A percentile compares a stretch with the other conserved stretches of the same genome.
These are phyloP conservation scores for Holothuria scabra DNA, from an alignment of 53 echinoderm and acorn worm genomes.

Conservation along the genomic window DNA sequence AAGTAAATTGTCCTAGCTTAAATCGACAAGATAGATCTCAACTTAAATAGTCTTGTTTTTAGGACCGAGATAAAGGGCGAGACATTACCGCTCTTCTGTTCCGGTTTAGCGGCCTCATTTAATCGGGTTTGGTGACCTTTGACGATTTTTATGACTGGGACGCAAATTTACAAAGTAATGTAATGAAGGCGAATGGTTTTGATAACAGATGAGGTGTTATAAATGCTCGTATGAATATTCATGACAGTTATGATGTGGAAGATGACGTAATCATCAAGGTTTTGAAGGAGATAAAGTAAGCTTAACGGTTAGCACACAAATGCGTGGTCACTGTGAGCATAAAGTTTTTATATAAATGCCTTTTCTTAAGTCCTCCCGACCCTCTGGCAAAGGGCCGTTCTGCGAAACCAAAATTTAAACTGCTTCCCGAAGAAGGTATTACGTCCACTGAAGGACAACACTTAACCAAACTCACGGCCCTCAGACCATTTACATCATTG, in stretches of 20 bases:
- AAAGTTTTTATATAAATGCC: too few relatives aligned
- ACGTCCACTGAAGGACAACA: too few relatives aligned
- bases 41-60: slow-evolving; percentile 1
- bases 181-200: neutral
- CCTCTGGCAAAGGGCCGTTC: too few relatives aligned
- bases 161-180: neutral
- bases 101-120: neutral
- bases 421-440: too few relatives aligned
- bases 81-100: neutral
- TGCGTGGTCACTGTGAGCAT: too few relatives aligned
- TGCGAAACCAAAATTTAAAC: too few relatives aligned
- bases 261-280: neutral
- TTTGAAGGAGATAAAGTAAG: too few relatives aligned
- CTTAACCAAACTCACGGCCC: too few relatives aligned
- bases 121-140: neutral
- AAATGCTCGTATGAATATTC: neutral
- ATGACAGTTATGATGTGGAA: neutral
- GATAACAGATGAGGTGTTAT: neutral
- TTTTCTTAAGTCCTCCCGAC: too few relatives aligned
- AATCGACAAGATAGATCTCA: neutral
- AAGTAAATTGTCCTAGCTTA: neutral
- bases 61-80: neutral
- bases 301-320: too few relatives aligned
- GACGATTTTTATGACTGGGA: neutral
- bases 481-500: too few relatives aligned